Conservation (phyloP, 2,113 vertebrate species). For the Carassius gibelio region DNA sequence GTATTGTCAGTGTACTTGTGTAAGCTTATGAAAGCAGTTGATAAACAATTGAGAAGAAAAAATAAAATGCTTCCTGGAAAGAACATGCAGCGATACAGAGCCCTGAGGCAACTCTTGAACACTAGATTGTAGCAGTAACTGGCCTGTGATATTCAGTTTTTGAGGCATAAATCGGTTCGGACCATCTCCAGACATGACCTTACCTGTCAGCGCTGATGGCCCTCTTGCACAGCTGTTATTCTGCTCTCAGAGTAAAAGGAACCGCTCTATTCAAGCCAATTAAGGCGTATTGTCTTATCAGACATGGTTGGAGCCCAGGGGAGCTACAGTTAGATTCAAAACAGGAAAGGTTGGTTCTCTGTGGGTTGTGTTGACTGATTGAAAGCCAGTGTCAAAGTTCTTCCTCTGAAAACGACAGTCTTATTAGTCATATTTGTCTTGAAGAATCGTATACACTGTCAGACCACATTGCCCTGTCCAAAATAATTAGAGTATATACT, state of each 20-base stretch:
- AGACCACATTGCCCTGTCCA: neutral
- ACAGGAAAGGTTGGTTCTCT: slow-evolving; percentile 22
- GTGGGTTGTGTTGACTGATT: slow-evolving; percentile 1
- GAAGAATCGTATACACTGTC: too few species aligned
- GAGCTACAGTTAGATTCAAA: slow-evolving; percentile 2
- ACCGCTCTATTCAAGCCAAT: neutral
- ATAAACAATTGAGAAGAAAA: neutral
- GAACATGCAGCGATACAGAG: neutral
- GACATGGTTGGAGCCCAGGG: neutral
- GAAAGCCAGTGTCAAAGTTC: slow-evolving; percentile 3
- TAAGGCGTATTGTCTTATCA: neutral
- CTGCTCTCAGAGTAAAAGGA: neutral
- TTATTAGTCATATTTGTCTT: neutral
- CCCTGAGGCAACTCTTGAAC: neutral
- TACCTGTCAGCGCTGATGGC: neutral
- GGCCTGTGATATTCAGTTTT: neutral
- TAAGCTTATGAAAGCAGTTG: slow-evolving; percentile 3
- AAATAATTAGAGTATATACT: neutral
- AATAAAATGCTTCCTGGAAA: neutral
- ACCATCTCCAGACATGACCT: neutral
- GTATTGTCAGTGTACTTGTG: neutral
- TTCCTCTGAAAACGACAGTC: neutral
- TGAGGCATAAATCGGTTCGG: neutral
- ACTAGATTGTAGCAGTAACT: neutral
- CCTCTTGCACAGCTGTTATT: neutral